Conservation (phyloP, 2,797 vertebrate species). For the Australoheros facetus region DNA sequence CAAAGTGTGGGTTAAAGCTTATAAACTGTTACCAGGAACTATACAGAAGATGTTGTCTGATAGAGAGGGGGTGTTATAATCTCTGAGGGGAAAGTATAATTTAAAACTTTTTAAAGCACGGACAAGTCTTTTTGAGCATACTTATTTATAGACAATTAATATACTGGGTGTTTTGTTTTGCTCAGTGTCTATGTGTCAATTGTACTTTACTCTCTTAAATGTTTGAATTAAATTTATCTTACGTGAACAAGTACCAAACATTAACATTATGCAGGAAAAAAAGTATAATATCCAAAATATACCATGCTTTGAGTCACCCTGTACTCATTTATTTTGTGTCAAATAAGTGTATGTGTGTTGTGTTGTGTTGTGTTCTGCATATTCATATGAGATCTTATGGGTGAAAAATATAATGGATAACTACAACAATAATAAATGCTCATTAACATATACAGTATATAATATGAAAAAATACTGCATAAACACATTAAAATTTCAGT, state of each 20-base stretch:
- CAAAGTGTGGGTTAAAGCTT: background rate
- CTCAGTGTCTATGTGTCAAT: too few relatives aligned
- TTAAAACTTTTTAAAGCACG: too few relatives aligned
- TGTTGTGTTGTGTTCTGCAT: background rate
- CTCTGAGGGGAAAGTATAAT: too few relatives aligned
- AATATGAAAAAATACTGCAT: constrained; percentile 11
- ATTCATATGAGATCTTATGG: too few relatives aligned
- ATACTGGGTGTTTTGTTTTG: too few relatives aligned
- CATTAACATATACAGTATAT: constrained; percentile 28
- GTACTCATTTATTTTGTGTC: background rate
- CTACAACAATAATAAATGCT: constrained; percentile 14
- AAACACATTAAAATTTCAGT: constrained; percentile 8
- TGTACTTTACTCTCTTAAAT: too few relatives aligned
- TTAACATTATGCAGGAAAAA: too few relatives aligned
- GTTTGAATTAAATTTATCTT: background rate
- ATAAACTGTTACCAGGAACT: background rate
- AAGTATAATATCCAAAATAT: too few relatives aligned
- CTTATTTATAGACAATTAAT: too few relatives aligned
- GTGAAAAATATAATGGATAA: background rate
- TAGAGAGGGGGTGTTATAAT: too few relatives aligned
- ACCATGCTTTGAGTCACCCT: background rate
- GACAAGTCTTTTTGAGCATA: too few relatives aligned
- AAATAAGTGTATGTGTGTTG: background rate
- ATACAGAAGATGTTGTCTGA: too few relatives aligned
- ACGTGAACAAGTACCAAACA: constrained; percentile 7